Base-by-base conservation (phyloP, 2,113 vertebrate species). In the Carassius gibelio region DNA sequence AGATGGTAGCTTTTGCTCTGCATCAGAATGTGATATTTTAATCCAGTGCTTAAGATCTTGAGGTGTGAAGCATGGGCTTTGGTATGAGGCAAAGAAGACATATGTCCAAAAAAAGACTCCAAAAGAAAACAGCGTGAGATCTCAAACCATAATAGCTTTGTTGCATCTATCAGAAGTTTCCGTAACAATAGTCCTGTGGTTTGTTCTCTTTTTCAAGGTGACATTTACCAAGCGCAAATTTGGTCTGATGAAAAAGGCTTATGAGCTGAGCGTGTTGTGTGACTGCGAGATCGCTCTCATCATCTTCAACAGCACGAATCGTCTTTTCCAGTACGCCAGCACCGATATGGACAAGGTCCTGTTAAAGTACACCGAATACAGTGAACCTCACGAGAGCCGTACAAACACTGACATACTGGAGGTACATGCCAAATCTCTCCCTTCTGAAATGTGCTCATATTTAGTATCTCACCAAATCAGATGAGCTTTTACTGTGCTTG, bases 211-310 rank as follows among this genome's bases (percentile, higher is more conserved):
- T 38, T 48, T 36, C 0, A 26, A 99, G 97, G 97, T 99, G 91
- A 99, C 97, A 0, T 99, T 99, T 90, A 99, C 97, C 90, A 99
- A 99, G 91, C 93, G 98, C 7, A 99, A 99, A 75, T 99, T 99
- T 7, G 98, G 98, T 34, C 93, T 99, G 92, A 99, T 99, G 98
- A 99, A 99, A 94, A 99, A 99, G 89, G 98, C 98, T 0, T 99
- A 99, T 0, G 98, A 99, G 93, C 93, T 99, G 45, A 48, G 45
- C 45, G 45, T 48, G 45, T 48, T 48, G 45, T 48, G 45, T 10
- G 45, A 48, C 10, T 48, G 45, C 3, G 45, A 48, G 45, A 48
- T 48, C 10, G 45, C 45, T 11, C 45, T 48, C 45, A 48, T 48
- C 45, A 48, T 48, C 45, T 48, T 48, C 45, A 48, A 48, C 45